Evolutionary conservation across 2,797 vertebrate genomes (phyloP), one percentile per base, ranked within the genome.

Genomic region (Pterois miles): DNA sequence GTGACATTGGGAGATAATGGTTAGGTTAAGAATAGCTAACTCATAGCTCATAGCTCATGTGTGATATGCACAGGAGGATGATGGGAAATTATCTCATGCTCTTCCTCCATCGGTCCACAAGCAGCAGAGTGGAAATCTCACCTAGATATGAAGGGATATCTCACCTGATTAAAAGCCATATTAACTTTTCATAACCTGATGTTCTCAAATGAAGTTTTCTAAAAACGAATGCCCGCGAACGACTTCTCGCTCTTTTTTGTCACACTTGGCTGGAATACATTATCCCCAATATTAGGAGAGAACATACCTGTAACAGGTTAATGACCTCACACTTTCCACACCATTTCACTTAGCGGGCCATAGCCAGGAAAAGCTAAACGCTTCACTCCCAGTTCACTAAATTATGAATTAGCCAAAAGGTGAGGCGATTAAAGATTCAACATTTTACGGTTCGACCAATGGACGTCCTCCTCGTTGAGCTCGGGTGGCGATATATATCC

Each of bases 341-440:
- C 90, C 93, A 94, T 95, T 94, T 93, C 94, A 93, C 92, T 94
- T 90, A 89, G 88, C 90, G 77, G 91, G 78, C 86, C 88, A 82
- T 89, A 78, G 80, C 83, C 91, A 90, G 92, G 84, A 90, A 88
- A 92, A 91, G 86, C 90, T 87, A 92, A 94, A 90, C 34, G 90
- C 91, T 85, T 89, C 90, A 86, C 88, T 93, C 90, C 88, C 85
- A 80, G 78, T 92, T 90, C 91, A 86, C 88, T 96, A 82, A 96
- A 95, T 96, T 94, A 96, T 96, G 93, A 94, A 96, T 95, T 90
- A 90, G 74, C 84, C 88, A 82, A 93, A 91, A 92, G 90, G 90
- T 92, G 88, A 85, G 69, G 83, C 29, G 86, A 94, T 95, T 93
- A 95, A 94, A 95, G 89, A 94, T 95, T 93, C 66, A 94, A 81